Base-by-base conservation (phyloP, 2,888 invertebrate genomes). In the Entomobrya proxima region DNA sequence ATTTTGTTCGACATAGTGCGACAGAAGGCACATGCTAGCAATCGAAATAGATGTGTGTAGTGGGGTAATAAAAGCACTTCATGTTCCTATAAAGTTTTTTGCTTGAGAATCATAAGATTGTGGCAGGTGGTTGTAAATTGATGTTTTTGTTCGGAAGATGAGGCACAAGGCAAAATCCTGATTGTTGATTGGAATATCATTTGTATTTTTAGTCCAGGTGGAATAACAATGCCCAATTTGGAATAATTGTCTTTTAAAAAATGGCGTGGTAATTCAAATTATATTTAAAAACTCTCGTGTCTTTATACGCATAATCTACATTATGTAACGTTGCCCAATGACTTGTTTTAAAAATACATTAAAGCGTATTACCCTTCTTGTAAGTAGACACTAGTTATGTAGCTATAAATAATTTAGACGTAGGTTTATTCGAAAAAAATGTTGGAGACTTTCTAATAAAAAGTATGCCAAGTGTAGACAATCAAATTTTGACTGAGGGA, bases 11-110 rank as follows among this genome's bases (percentile, higher is more conserved):
- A 40, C 37, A 6, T 35, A 67, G 37, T 67, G 18, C 80, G 80
- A 81, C 81, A 82, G 82, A 82, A 82, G 82, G 82, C 82, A 82
- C 82, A 82, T 82, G 82, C 82, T 82, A 75, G 52, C 82, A 67
- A 82, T 82, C 76, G 37, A 76, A 75, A 24, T 24, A 7, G 9
- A 79, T 27, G n/a, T n/a, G n/a, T n/a, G 40, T 40, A 64, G 32
- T 64, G 32, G 35, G 74, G 58, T 5, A 37, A 47, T 44, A 64
- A 47, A 30, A 82, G 69, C 24, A 7, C 18, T 32, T 37, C 47
- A 27, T 47, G 24, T 18, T 47, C 13, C 11, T 35, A 15, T 52
- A 44, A 76, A 37, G 11, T 15, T 64, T 32, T 64, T 15, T 32
- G 47, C 5, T 52, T 18, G 9, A n/a, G 35, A 35, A 37, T 44